phyloP scores from a whole-genome alignment of 2,797 vertebrate species.

The Pangasius sanitwongsei region DNA sequence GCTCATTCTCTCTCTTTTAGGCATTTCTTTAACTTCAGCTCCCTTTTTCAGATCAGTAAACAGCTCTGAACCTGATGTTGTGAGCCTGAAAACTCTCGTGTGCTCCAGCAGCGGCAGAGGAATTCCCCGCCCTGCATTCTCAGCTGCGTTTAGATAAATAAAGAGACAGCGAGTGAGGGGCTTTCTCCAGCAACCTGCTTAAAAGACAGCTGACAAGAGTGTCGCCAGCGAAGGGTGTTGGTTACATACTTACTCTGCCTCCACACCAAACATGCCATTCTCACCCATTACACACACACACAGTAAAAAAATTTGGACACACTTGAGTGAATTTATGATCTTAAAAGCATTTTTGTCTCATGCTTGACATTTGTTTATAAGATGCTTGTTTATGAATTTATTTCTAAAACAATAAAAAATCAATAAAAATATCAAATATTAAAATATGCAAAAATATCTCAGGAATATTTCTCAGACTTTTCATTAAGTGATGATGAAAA shows the following conservation, averaged over 20 bases:
- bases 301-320: neutral
- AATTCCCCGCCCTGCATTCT: conserved; percentile 55
- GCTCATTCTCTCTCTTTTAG: conserved; percentile 38
- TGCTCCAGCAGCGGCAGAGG: conserved; percentile 4
- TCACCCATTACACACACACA: conserved; percentile 53
- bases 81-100: conserved; percentile 1
- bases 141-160: conserved; percentile 59
- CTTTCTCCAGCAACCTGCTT: conserved; percentile 66
- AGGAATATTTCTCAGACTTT: neutral
- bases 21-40: conserved; percentile 18
- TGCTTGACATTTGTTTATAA: neutral
- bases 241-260: conserved; percentile 32
- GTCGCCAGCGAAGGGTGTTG: conserved; percentile 70
- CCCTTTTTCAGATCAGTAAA: conserved; percentile 12
- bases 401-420: neutral
- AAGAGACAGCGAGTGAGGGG: conserved; percentile 61
- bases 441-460: neutral
- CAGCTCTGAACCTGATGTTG: conserved; percentile 11
- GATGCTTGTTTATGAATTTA: neutral
- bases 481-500: neutral
- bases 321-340: neutral
- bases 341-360: neutral
- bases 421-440: neutral
- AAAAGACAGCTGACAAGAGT: conserved; percentile 79
- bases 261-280: conserved; percentile 38